Percentiles rank a stretch among this genome's conserved stretches.
These are phyloP conservation scores for Neocrepidodera transversa DNA, from an alignment of 2,888 invertebrate genomes.

Conservation along the genomic window DNA sequence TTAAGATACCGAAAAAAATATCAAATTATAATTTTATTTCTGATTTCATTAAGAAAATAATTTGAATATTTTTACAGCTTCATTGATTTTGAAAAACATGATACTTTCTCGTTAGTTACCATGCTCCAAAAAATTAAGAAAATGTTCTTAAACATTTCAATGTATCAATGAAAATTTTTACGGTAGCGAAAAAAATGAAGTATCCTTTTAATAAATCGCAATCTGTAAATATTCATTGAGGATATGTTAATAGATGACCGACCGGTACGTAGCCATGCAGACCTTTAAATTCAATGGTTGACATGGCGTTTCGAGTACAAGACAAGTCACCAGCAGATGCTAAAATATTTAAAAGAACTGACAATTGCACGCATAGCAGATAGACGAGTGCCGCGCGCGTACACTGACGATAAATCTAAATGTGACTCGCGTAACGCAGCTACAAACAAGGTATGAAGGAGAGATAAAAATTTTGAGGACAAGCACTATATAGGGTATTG, in stretches of 20 bases:
- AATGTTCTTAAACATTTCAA: too few species aligned
- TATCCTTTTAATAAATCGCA: conserved; percentile 11
- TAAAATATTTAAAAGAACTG: conserved; percentile 42
- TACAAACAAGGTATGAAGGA: conserved; percentile 60
- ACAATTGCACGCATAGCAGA: conserved; percentile 41
- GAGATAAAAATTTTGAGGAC: conserved; percentile 62
- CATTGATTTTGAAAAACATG: too few species aligned
- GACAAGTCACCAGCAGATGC: conserved; percentile 39
- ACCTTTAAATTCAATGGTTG: conserved; percentile 41
- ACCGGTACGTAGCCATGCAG: conserved; percentile 36
- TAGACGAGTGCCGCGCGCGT: conserved; percentile 47
- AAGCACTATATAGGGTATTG: conserved; percentile 60
- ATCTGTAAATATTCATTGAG: conserved; percentile 34
- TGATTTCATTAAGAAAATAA: too few species aligned
- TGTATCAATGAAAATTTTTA: too few species aligned
- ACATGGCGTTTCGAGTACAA: conserved; percentile 40
- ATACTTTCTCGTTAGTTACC: too few species aligned
- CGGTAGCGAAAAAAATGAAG: not conserved
- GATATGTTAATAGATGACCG: conserved; percentile 38
- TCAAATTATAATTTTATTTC: too few species aligned
- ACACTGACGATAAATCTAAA: conserved; percentile 56
- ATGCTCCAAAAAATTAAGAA: too few species aligned
- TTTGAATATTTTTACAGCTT: too few species aligned
- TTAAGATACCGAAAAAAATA: too few species aligned
- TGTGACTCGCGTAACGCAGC: conserved; percentile 55